Evolutionary conservation across 2,797 vertebrate species (phyloP).

Genomic region (Graptemys geographica): DNA sequence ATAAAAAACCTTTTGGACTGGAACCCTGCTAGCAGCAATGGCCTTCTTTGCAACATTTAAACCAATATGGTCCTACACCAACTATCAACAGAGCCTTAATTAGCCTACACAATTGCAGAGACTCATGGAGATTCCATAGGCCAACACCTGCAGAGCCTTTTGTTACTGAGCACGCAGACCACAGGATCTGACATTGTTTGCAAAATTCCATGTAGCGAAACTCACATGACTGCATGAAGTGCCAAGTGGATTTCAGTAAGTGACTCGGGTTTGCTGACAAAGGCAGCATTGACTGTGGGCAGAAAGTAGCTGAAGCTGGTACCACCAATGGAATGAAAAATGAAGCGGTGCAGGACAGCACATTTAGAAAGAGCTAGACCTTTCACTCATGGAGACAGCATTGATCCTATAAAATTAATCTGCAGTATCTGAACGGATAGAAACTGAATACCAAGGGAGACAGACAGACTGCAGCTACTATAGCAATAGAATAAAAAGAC

Average conservation of each 20-base stretch:
- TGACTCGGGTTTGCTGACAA: neutral
- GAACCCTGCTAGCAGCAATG: neutral
- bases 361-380: neutral
- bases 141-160: neutral
- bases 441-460: constrained; percentile 23
- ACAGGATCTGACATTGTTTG: neutral
- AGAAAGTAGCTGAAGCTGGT: neutral
- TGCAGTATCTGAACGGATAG: neutral
- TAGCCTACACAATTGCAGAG: neutral
- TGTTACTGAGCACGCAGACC: neutral
- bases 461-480: neutral
- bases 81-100: no score
- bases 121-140: neutral
- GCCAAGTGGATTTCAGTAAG: neutral
- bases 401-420: constrained; percentile 59
- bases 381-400: constrained; percentile 16
- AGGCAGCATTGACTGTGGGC: neutral
- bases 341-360: neutral
- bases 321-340: neutral
- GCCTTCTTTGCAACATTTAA: rapidly evolving
- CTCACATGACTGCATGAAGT: neutral
- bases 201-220: neutral
- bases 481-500: constrained; percentile 28
- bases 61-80: neutral
- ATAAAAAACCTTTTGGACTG: neutral